These are phyloP conservation scores for Ormyrus thymus DNA, from an alignment of 2,888 invertebrate genomes.

Conservation along the genomic window DNA sequence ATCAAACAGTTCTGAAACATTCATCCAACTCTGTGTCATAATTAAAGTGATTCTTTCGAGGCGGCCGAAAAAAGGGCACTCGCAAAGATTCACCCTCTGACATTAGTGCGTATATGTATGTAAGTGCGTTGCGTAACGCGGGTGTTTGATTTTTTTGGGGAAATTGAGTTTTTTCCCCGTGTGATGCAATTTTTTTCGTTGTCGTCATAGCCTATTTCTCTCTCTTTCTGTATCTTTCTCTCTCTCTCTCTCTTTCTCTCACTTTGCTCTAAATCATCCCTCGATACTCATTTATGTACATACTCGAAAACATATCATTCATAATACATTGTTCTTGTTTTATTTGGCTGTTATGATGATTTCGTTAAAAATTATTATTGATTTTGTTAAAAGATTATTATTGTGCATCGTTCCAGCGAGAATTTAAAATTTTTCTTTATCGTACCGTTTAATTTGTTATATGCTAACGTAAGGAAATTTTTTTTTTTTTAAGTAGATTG, in stretches of 20 bases:
- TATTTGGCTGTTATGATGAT: constrained; percentile 21
- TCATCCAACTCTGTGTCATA: constrained; percentile 11
- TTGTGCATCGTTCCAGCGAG: background rate
- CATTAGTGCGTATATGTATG: constrained; percentile 56
- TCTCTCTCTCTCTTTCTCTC: constrained; percentile 11
- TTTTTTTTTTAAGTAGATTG: constrained; percentile 14
- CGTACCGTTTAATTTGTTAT: background rate
- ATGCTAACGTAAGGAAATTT: background rate
- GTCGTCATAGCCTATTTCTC: constrained; percentile 3
- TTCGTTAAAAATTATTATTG: background rate
- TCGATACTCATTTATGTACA: constrained; percentile 52
- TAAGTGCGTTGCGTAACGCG: constrained; percentile 18
- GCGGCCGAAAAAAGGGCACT: constrained; percentile 37
- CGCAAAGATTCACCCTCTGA: constrained; percentile 54
- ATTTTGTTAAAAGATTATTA: constrained; percentile 12
- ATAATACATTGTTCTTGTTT: constrained; percentile 21
- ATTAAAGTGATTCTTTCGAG: constrained; percentile 16
- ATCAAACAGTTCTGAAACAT: constrained; percentile 3
- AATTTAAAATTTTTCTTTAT: background rate
- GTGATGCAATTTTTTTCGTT: constrained; percentile 42
- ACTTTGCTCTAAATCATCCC: constrained; percentile 34
- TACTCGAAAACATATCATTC: constrained; percentile 36
- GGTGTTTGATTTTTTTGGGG: constrained; percentile 62
- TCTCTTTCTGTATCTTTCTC: background rate
- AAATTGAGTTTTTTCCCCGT: constrained; percentile 64